A percentile compares a stretch with the other conserved stretches of the same genome.
phyloP scores from a whole-genome alignment of 2,888 invertebrate genomes.

The Torymus aiolomorphi region DNA sequence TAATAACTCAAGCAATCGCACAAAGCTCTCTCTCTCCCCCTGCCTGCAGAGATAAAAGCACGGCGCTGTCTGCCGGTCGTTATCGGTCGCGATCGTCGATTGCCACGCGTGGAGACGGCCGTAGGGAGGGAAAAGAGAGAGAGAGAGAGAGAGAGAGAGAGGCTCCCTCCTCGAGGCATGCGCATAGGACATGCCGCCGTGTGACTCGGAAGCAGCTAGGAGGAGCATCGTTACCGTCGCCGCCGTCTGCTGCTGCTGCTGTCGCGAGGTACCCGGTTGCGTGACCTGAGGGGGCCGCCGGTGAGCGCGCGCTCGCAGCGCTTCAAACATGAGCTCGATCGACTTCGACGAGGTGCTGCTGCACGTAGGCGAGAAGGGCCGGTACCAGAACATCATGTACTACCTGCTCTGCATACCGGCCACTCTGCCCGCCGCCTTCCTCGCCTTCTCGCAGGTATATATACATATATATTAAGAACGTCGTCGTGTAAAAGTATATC shows the following conservation, averaged over 20 bases:
- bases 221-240: conserved; percentile 52
- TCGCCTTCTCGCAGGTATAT: conserved; percentile 81
- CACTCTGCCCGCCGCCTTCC: conserved; percentile 81
- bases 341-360: conserved; percentile 80
- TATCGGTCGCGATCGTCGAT: too few relatives aligned
- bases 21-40: too few relatives aligned
- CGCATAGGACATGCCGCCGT: conserved; percentile 68
- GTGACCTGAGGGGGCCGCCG: conserved; percentile 14
- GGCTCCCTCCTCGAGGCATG: conserved; percentile 54
- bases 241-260: conserved; percentile 20
- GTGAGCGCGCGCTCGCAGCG: too few relatives aligned
- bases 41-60: too few relatives aligned
- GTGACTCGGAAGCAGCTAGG: conserved; percentile 63
- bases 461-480: neutral
- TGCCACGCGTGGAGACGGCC: neutral
- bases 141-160: conserved; percentile 16
- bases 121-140: neutral
- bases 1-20: too few relatives aligned
- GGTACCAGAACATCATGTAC: conserved; percentile 81
- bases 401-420: conserved; percentile 82
- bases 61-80: too few relatives aligned
- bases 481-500: neutral
- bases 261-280: conserved; percentile 36
- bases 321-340: conserved; percentile 73
- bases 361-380: conserved; percentile 81